Conservation (phyloP, 2,797 vertebrate genomes). For the Masticophis lateralis region DNA sequence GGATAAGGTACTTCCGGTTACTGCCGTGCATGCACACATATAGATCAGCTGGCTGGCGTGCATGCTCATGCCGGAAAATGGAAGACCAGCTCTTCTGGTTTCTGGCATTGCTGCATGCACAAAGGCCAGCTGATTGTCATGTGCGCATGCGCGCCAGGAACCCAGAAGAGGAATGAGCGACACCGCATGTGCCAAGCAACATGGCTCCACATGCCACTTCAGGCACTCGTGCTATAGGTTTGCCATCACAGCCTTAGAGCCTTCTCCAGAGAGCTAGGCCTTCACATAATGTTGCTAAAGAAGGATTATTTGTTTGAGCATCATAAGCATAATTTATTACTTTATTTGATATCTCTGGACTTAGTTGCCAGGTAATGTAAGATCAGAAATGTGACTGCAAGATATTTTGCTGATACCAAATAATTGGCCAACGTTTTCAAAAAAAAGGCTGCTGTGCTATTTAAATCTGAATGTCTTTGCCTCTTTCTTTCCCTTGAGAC, state of each 20-base stretch:
- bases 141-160: too few species aligned
- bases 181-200: too few species aligned
- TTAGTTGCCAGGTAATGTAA: neutral
- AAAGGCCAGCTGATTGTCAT: too few species aligned
- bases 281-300: neutral
- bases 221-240: too few species aligned
- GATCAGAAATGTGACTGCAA: neutral
- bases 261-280: neutral
- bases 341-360: neutral
- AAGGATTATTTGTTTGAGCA: neutral
- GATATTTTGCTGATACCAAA: neutral
- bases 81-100: too few species aligned
- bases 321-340: neutral
- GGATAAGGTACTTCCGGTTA: too few species aligned
- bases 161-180: too few species aligned
- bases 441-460: neutral
- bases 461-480: neutral
- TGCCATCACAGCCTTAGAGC: neutral
- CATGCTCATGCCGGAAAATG: too few species aligned
- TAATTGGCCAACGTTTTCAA: neutral
- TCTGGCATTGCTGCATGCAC: too few species aligned
- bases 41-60: too few species aligned
- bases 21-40: too few species aligned
- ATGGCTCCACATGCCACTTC: too few species aligned
- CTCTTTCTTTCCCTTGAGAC: neutral